phyloP scores from a whole-genome alignment of 2,888 invertebrate species.

The Phalangium opilio region DNA sequence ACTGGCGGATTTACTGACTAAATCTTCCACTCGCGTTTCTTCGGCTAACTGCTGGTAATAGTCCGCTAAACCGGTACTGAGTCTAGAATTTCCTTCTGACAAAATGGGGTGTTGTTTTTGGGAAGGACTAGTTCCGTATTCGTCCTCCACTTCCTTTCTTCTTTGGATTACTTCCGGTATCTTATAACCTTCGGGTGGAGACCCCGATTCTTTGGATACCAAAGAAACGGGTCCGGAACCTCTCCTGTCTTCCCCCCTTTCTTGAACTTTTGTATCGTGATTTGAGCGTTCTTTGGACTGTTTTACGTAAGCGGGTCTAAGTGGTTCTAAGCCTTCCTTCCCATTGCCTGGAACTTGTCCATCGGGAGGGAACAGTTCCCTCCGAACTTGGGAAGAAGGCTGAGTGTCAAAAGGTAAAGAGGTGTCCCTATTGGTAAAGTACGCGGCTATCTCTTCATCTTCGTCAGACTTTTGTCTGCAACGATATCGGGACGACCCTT shows the following conservation, averaged over 20 bases:
- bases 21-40: conserved; percentile 3
- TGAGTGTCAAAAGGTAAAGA: background rate
- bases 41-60: conserved; percentile 14
- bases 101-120: background rate
- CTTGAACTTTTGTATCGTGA: conserved; percentile 49
- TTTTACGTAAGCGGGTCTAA: conserved; percentile 42
- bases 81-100: too few relatives aligned
- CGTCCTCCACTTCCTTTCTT: conserved; percentile 11
- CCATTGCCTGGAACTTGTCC: too few relatives aligned
- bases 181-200: too few relatives aligned
- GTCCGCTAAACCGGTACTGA: conserved; percentile 9
- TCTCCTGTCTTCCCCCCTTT: conserved; percentile 38
- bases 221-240: background rate
- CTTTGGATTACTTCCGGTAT: background rate
- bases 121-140: conserved; percentile 18
- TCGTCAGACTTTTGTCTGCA: background rate
- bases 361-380: background rate
- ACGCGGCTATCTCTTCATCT: background rate
- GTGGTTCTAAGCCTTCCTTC: conserved; percentile 33
- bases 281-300: conserved; percentile 47
- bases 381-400: background rate
- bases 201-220: background rate
- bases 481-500: too few relatives aligned
- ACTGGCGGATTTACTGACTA: conserved; percentile 6
- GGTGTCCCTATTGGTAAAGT: too few relatives aligned